Evolutionary conservation across 1,140 invertebrate species (phyloP), one percentile per base, ranked within the genome.

Genomic region (Panagrolaimus sp.): DNA sequence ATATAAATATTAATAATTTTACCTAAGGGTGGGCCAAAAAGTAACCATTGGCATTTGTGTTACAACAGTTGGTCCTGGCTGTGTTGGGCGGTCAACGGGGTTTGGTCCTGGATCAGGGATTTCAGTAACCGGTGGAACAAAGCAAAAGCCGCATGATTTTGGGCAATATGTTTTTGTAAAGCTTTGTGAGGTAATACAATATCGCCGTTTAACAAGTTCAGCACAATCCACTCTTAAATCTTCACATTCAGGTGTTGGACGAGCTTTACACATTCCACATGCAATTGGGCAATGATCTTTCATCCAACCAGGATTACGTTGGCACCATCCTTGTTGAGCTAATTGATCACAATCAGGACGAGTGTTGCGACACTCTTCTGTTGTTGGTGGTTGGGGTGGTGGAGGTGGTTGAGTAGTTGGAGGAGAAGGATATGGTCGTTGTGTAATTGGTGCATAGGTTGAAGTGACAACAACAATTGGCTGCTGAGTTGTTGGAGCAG

Each of bases 171-270:
- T 80, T 51, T 69, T 72, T 44, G 78, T 80, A 63, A 83, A 82
- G 43, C 63, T 69, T 53, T 68, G 69, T n/a, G 79, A 72, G 20
- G 73, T 73, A 20, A 79, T 77, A 66, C 79, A 81, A 44, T 81
- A 81, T 27, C 80, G 82, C 25, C 70, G 68, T 65, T 70, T 69
- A 38, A 76, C 78, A 42, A 82, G 66, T 62, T 73, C 80, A 68
- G 79, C 80, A 80, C 76, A 78, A 83, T 86, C 73, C 69, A 81
- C 72, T 78, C 83, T 74, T 81, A 87, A 1, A 84, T 83, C 75
- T 83, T 84, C 67, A 75, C 79, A 78, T 16, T 45, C 43, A 13
- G 69, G 63, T 48, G 42, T 13, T 27, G 65, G 27, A 38, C 31
- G 31, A 38, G 31, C 31, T 27, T 66, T 73, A 57, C 80, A 82